A percentile compares a stretch with the other conserved stretches of the same genome.
phyloP scores from a whole-genome alignment of 2,888 invertebrate genomes.

The Morpho helenor region DNA sequence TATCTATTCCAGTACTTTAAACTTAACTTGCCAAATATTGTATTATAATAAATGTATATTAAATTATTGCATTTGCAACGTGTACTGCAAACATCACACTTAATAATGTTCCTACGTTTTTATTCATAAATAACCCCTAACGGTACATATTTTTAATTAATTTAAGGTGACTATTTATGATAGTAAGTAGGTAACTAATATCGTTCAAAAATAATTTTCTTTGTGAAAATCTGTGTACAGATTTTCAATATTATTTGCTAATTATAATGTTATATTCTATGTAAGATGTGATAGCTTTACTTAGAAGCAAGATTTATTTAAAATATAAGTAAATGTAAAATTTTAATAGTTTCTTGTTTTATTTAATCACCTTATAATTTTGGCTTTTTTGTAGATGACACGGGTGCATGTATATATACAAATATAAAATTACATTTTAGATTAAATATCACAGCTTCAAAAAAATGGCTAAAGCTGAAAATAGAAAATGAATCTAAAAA shows the following conservation, averaged over 20 bases:
- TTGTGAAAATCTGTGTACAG: conserved; percentile 63
- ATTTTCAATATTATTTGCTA: conserved; percentile 70
- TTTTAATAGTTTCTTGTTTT: conserved; percentile 61
- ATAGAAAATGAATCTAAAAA: no score
- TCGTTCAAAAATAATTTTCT: conserved; percentile 44
- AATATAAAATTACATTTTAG: neutral
- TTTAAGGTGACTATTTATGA: conserved; percentile 62
- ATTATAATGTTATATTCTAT: conserved; percentile 45
- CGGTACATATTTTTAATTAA: conserved; percentile 38
- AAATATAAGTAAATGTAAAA: conserved; percentile 68
- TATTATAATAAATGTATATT: conserved; percentile 39
- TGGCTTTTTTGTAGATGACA: conserved; percentile 47
- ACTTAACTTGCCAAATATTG: conserved; percentile 59
- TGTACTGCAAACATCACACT: conserved; percentile 49
- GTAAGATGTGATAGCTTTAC: conserved; percentile 77
- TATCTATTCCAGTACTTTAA: conserved; percentile 40
- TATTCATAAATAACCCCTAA: conserved; percentile 34
- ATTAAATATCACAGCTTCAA: no score
- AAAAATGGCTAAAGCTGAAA: no score
- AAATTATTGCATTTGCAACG: conserved; percentile 44
- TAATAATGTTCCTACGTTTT: conserved; percentile 61
- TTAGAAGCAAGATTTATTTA: conserved; percentile 72
- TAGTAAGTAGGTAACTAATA: conserved; percentile 31
- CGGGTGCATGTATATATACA: conserved; percentile 41
- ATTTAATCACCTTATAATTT: conserved; percentile 58